Evolutionary conservation across 2,797 vertebrate genomes (phyloP).

Genomic region (Falco novaeseelandiae): DNA sequence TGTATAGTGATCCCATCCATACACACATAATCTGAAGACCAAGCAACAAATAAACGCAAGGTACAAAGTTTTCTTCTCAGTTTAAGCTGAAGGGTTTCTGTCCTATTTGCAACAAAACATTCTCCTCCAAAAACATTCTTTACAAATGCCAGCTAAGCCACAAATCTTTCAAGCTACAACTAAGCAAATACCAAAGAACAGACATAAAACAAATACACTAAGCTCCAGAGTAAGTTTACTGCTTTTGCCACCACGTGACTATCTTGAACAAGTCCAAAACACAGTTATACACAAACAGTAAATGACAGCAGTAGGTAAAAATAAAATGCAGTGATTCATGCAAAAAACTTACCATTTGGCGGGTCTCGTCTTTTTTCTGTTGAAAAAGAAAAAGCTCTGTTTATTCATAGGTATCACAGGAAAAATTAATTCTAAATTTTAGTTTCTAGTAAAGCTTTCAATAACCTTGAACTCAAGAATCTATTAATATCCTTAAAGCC

Average conservation of each 20-base stretch:
- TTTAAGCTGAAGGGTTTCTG: background rate
- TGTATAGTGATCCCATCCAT: background rate
- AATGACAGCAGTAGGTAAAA: background rate
- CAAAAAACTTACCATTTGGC: slow-evolving; percentile 86
- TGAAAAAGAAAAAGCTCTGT: slow-evolving; percentile 70
- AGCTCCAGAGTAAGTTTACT: background rate
- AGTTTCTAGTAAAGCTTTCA: background rate
- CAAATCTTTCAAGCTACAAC: background rate
- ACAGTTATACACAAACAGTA: background rate
- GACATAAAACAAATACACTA: background rate
- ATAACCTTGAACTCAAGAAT: background rate
- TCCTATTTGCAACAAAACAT: background rate
- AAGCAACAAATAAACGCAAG: background rate
- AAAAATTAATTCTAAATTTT: background rate
- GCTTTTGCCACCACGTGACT: background rate
- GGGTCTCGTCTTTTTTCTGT: slow-evolving; percentile 91
- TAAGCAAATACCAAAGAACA: slow-evolving; percentile 4
- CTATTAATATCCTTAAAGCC: background rate
- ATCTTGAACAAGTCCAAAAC: background rate
- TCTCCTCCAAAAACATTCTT: background rate
- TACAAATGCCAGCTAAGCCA: background rate
- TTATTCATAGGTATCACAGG: background rate
- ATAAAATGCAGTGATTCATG: background rate
- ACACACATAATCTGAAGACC: background rate
- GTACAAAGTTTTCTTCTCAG: background rate